These are phyloP conservation scores for Drosophila ananassae DNA, from an alignment of 1,140 invertebrate genomes.

Conservation along the genomic window DNA sequence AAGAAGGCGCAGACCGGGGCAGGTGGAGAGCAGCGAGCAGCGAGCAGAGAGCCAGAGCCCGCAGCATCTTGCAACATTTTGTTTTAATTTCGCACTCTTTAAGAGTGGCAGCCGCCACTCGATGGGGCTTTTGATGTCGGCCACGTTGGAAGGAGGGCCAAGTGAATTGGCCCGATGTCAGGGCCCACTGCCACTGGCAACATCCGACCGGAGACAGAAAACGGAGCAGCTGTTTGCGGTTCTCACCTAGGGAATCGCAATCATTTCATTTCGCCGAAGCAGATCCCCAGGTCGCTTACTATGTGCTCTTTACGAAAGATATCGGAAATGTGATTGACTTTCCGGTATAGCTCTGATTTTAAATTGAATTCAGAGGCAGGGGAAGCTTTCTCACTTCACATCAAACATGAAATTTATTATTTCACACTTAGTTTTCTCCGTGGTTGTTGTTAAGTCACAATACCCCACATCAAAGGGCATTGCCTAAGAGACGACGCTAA, in stretches of 20 bases:
- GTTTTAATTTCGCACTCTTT: constrained; percentile 80
- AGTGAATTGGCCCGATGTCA: constrained; percentile 24
- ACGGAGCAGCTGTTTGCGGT: constrained; percentile 9
- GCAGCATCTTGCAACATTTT: constrained; percentile 81
- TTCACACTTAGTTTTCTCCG: constrained; percentile 48
- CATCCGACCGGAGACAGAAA: neutral
- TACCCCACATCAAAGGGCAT: constrained; percentile 64
- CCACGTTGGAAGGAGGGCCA: constrained; percentile 30
- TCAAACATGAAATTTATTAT: constrained; percentile 20
- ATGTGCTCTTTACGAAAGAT: neutral
- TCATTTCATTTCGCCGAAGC: neutral
- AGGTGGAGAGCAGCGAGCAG: constrained; percentile 1
- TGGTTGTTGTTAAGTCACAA: constrained; percentile 43
- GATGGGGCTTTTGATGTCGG: constrained; percentile 74
- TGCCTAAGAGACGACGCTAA: constrained; percentile 60
- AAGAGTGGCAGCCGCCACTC: constrained; percentile 75
- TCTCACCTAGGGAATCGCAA: constrained; percentile 19
- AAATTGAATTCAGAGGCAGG: constrained; percentile 32
- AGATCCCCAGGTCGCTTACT: neutral
- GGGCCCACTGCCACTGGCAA: constrained; percentile 7
- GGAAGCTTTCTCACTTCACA: neutral
- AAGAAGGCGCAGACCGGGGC: neutral
- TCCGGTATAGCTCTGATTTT: constrained; percentile 25
- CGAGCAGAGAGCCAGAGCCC: constrained; percentile 42
- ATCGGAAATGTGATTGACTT: constrained; percentile 42